Evolutionary conservation across 1,140 invertebrate genomes (phyloP).

Genomic region (Xylocopa sonorina): DNA sequence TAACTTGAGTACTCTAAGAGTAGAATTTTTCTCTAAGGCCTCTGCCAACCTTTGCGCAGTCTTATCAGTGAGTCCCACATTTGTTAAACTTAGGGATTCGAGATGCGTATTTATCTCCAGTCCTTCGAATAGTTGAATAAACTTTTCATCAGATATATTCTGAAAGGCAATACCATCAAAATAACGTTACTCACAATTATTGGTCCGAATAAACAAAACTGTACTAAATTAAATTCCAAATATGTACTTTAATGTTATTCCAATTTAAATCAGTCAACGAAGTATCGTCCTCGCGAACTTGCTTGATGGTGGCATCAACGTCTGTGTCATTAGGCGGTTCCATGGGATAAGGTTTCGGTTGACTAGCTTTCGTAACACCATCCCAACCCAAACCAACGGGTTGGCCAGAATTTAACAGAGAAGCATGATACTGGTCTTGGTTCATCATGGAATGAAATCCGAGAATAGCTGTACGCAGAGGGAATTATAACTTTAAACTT

Average conservation of each 20-base stretch:
- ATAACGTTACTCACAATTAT: not conserved
- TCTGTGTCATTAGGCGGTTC: constrained; percentile 98
- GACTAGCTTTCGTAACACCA: constrained; percentile 96
- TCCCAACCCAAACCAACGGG: constrained; percentile 94
- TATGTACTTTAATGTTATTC: constrained; percentile 96
- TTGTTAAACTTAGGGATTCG: constrained; percentile 95
- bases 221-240: not conserved
- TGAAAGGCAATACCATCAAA: constrained; percentile 80
- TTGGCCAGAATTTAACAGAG: constrained; percentile 94
- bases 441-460: constrained; percentile 99
- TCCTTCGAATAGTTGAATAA: constrained; percentile 93
- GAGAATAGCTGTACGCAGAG: constrained; percentile 91
- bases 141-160: constrained; percentile 98
- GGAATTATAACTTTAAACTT: constrained; percentile 4
- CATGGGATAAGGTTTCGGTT: constrained; percentile 93
- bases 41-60: constrained; percentile 92
- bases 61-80: constrained; percentile 95
- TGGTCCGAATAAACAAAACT: too few species aligned
- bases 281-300: constrained; percentile 94
- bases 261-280: constrained; percentile 95
- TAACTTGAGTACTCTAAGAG: constrained; percentile 93
- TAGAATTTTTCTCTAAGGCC: constrained; percentile 92
- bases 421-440: constrained; percentile 99
- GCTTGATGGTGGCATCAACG: constrained; percentile 93
- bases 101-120: constrained; percentile 95